Evolutionary conservation across 2,888 invertebrate species (phyloP), one percentile per base, ranked within the genome.

Genomic region (Capitulum mitella): DNA sequence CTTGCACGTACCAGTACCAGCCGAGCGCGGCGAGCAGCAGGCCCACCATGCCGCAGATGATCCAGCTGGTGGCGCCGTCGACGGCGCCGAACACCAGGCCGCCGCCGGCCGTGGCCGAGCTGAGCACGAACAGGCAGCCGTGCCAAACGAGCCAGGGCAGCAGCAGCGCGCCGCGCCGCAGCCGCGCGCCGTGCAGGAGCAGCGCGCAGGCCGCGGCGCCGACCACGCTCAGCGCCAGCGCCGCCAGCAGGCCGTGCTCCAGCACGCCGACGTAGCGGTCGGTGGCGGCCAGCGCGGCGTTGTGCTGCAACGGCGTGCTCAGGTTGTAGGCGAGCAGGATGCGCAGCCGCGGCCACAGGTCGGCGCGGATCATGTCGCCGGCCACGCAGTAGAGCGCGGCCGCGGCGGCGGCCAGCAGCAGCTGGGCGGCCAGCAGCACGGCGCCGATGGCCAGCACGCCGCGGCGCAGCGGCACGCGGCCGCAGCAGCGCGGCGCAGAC

Each of bases 151-250:
- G 37, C 70, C 70, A 70, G 70, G 70, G 70, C 70, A 70, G 40
- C 37, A 70, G 70, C 70, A 70, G 70, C 37, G 37, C 22, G 37
- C 26, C 19, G 26, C 37, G 26, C 22, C 40, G 37, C 37, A 3
- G 70, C 26, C 70, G 70, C 22, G 70, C 70, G 70, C 40, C 70
- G 70, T 70, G 70, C 70, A 70, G 70, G 37, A 70, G 70, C 40
- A 70, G 26, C 37, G 40, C 70, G 6, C 37, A 70, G 40, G 26
- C 40, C 22, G 26, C 26, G 26, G 70, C 70, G 37, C 70, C 70
- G 8, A 40, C 19, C 29, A 26, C 70, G 40, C 70, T 70, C 37
- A 70, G 70, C 19, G 8, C 40, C 40, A 70, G 37, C 70, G 40
- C 70, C 29, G 37, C 70, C 70, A 70, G 70, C 70, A 70, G 37